These are phyloP conservation scores for Misgurnus mizolepis DNA, from an alignment of 2,113 vertebrate species.

Conservation along the genomic window DNA sequence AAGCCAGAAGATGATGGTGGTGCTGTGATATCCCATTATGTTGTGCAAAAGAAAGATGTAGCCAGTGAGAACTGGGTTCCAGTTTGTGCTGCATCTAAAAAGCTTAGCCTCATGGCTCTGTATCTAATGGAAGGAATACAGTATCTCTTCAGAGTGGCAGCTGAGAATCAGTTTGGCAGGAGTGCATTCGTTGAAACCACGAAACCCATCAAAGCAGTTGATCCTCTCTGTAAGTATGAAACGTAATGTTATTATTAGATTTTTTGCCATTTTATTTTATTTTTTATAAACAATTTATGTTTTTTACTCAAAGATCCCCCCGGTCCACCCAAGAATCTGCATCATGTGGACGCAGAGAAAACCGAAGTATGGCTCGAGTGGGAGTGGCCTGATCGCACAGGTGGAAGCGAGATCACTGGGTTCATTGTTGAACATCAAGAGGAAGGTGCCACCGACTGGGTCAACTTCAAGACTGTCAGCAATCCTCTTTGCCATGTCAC, in stretches of 20 bases:
- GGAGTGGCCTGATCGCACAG: slow-evolving; percentile 94
- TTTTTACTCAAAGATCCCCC: slow-evolving; percentile 83
- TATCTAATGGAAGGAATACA: slow-evolving; percentile 94
- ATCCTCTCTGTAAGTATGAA: slow-evolving; percentile 90
- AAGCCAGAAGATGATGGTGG: slow-evolving; percentile 93
- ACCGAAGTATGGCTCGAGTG: slow-evolving; percentile 94
- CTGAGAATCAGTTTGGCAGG: slow-evolving; percentile 95
- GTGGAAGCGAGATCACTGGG: slow-evolving; percentile 94
- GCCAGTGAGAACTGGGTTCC: slow-evolving; percentile 88
- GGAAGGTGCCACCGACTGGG: slow-evolving; percentile 90
- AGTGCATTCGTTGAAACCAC: slow-evolving; percentile 83
- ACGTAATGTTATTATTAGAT: slow-evolving; percentile 39
- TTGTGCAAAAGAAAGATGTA: slow-evolving; percentile 94
- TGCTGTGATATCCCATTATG: slow-evolving; percentile 93
- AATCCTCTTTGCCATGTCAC: slow-evolving; percentile 86
- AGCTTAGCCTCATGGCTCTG: slow-evolving; percentile 89
- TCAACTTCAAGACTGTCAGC: slow-evolving; percentile 89
- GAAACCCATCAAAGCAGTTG: slow-evolving; percentile 90
- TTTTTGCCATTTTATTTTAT: neutral
- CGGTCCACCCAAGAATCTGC: slow-evolving; percentile 93
- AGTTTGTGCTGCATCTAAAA: slow-evolving; percentile 89
- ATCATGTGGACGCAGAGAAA: slow-evolving; percentile 94
- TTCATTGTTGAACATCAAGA: slow-evolving; percentile 97
- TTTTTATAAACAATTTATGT: neutral
- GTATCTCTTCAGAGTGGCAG: slow-evolving; percentile 95